A percentile compares a stretch with the other conserved stretches of the same genome.
Evolutionary conservation across 1,140 invertebrate species (phyloP).

Genomic region (Dreissena polymorpha): DNA sequence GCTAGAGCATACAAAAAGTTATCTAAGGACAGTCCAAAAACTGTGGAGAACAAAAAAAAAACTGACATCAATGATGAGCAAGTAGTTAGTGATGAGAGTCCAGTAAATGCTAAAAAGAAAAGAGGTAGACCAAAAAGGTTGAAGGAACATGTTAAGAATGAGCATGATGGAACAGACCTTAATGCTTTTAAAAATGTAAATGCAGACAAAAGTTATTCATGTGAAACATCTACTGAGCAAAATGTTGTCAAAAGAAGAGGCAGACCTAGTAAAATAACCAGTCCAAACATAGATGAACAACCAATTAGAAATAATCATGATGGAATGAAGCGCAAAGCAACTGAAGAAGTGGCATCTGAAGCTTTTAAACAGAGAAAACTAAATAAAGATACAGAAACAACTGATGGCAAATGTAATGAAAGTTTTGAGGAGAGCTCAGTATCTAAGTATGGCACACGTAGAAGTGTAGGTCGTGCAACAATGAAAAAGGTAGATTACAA

Average conservation of each 20-base stretch:
- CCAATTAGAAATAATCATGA: not conserved
- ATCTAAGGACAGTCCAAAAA: not conserved
- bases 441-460: not conserved
- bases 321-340: not conserved
- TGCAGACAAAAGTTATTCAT: not conserved
- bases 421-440: not conserved
- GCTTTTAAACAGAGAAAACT: not conserved
- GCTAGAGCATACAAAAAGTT: not conserved
- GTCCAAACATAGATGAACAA: not conserved
- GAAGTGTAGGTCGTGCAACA: not conserved
- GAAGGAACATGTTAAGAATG: not conserved
- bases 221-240: not conserved
- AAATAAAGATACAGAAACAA: not conserved
- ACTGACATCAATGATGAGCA: not conserved
- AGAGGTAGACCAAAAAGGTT: not conserved
- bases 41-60: not conserved
- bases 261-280: not conserved
- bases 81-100: not conserved
- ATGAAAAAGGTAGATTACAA: conserved; percentile 38
- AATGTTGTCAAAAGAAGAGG: not conserved
- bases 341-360: not conserved
- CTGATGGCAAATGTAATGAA: not conserved
- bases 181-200: not conserved
- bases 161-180: not conserved
- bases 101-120: not conserved